Evolutionary conservation across 2,113 vertebrate genomes (phyloP), one percentile per base, ranked within the genome.

Genomic region (Heteronetta atricapilla): DNA sequence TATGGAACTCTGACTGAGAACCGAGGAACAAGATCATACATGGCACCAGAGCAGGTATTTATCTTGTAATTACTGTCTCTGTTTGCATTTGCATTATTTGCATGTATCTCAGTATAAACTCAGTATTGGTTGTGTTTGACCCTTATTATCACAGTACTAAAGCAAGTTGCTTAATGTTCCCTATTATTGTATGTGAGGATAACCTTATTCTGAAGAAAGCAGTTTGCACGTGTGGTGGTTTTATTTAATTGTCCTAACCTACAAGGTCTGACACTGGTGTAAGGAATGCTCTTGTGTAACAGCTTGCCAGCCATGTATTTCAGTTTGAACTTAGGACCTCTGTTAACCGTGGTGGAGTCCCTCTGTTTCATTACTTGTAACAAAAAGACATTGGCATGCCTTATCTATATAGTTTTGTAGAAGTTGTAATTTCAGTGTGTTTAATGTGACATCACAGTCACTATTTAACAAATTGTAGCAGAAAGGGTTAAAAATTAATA

Each of bases 41-140:
- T 98, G 98, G 98, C 98, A 84, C 98, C 98, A 91, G 98, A 98
- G 86, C 98, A 98, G 97, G 98, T 98, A 95, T 95, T 46, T 38
- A 40, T 42, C 20, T 52, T 75, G 11, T 89, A 1, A 17, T 74
- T 31, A 86, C 12, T n/a, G 31, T 84, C 34, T 77, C 46, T 87
- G 6, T 73, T 63, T 52, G 50, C 50, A 52, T 52, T 52, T 62
- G 60, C 23, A 15, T 62, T 62, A 62, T 26, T 62, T 38, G 36
- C 11, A 25, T 28, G 56, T 20, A 18, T 46, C 42, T 4, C 77
- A 1, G 68, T 68, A 70, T 40, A 68, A 90, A 63, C 21, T 88
- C 60, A n/a, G 42, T 20, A 79, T 3, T 76, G 74, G 7, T 44
- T 78, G 22, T 73, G 80, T 14, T 60, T 28, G 81, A 16, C 52